These are phyloP conservation scores for Callyntrura guangdongensis DNA, from an alignment of 2,888 invertebrate genomes.

Conservation along the genomic window DNA sequence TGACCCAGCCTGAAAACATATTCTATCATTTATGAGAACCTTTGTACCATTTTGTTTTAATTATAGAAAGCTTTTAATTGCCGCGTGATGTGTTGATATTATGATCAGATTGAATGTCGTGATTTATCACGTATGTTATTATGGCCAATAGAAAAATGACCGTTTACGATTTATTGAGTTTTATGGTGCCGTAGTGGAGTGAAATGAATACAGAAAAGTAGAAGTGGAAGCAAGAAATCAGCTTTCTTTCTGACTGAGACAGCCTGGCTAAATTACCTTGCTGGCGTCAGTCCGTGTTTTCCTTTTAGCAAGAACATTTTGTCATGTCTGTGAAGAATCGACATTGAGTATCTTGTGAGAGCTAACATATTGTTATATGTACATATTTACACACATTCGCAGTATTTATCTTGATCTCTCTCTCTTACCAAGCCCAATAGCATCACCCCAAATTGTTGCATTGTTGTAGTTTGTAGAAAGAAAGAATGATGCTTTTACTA, in stretches of 20 bases:
- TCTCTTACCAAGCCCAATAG: background rate
- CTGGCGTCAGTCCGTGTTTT: slow-evolving; percentile 78
- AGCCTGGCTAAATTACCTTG: slow-evolving; percentile 78
- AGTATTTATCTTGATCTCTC: slow-evolving; percentile 53
- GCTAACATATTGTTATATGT: background rate
- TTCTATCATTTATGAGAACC: background rate
- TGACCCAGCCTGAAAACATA: too few relatives aligned
- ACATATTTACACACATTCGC: slow-evolving; percentile 64
- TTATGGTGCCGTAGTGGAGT: slow-evolving; percentile 28
- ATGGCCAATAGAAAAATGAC: slow-evolving; percentile 42
- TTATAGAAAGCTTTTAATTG: slow-evolving; percentile 54
- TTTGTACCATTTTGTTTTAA: slow-evolving; percentile 42
- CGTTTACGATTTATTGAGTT: slow-evolving; percentile 55
- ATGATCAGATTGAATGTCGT: slow-evolving; percentile 33
- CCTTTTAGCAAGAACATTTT: slow-evolving; percentile 74
- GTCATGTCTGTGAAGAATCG: slow-evolving; percentile 63
- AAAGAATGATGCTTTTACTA: slow-evolving; percentile 31
- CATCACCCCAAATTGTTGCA: background rate
- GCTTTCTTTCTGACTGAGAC: slow-evolving; percentile 74
- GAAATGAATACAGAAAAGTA: slow-evolving; percentile 44
- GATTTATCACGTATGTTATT: slow-evolving; percentile 56
- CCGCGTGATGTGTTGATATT: slow-evolving; percentile 48
- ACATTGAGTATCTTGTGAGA: slow-evolving; percentile 34
- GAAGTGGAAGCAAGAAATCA: slow-evolving; percentile 67
- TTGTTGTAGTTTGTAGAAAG: slow-evolving; percentile 31